A percentile compares a stretch with the other conserved stretches of the same genome.
These are phyloP conservation scores for Spermophilus dauricus DNA, from an alignment of 2,113 vertebrate genomes.

Conservation along the genomic window DNA sequence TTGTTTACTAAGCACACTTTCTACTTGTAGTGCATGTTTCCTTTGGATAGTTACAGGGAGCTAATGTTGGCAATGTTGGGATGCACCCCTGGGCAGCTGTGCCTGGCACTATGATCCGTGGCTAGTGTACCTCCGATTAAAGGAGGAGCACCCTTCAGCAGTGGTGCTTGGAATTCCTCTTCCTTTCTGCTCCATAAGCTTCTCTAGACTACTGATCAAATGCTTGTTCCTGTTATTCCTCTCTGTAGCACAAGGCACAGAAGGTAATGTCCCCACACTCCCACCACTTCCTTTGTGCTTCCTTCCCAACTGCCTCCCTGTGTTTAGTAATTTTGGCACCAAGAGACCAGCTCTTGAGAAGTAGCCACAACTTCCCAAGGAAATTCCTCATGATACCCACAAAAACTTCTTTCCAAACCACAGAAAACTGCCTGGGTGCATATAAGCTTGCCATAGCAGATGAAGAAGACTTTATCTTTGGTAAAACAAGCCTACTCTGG, in stretches of 20 bases:
- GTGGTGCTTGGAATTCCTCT: not conserved
- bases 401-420: not conserved
- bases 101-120: not conserved
- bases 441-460: not conserved
- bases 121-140: not conserved
- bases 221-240: not conserved
- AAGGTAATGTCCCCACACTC: not conserved
- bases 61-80: accelerated
- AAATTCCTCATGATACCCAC: not conserved
- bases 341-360: not conserved
- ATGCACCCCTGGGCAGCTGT: not conserved
- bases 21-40: not conserved
- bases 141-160: not conserved
- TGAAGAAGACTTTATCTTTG: not conserved
- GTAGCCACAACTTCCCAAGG: not conserved
- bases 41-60: not conserved
- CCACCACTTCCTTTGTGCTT: not conserved
- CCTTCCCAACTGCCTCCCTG: not conserved
- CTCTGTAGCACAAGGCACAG: not conserved
- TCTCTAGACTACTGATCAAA: not conserved
- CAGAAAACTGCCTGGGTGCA: not conserved
- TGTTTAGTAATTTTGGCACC: not conserved
- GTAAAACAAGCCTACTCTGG: not conserved
- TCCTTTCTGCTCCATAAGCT: not conserved
- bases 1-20: not conserved